Evolutionary conservation across 2,888 invertebrate species (phyloP).

Genomic region (Homarus gammarus): DNA sequence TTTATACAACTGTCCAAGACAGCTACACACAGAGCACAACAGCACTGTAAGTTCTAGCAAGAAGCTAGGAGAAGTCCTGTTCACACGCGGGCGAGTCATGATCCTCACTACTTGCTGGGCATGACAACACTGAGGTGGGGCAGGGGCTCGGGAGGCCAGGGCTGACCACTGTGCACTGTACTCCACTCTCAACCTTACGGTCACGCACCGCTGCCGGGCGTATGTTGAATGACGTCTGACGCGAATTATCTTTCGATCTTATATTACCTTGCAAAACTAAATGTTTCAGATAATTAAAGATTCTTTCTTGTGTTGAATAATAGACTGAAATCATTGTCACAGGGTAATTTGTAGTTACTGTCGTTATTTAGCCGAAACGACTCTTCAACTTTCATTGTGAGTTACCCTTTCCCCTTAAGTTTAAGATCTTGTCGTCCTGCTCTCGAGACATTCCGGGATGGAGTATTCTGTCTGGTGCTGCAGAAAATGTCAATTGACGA

Average conservation of each 20-base stretch:
- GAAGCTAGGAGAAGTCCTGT: slow-evolving; percentile 53
- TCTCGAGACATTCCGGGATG: slow-evolving; percentile 33
- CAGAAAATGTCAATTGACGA: slow-evolving; percentile 30
- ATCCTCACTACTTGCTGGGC: slow-evolving; percentile 33
- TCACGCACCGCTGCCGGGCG: slow-evolving; percentile 44
- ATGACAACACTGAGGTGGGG: slow-evolving; percentile 53
- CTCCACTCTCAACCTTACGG: slow-evolving; percentile 34
- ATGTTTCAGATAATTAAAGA: too few species aligned
- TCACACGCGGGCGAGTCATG: slow-evolving; percentile 53
- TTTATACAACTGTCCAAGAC: slow-evolving; percentile 29
- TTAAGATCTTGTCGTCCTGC: neutral
- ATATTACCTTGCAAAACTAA: too few species aligned
- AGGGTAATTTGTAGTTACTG: too few species aligned
- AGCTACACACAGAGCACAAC: slow-evolving; percentile 50
- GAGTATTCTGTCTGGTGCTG: neutral
- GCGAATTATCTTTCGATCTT: too few species aligned
- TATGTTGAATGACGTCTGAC: too few species aligned
- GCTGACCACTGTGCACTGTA: neutral
- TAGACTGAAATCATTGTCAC: too few species aligned
- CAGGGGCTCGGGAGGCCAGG: too few species aligned
- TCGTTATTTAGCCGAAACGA: too few species aligned
- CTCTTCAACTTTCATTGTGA: slow-evolving; percentile 27
- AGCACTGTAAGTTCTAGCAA: slow-evolving; percentile 32
- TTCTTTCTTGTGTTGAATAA: too few species aligned
- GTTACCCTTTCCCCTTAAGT: slow-evolving; percentile 20